phyloP scores from a whole-genome alignment of 2,797 vertebrate genomes.

The Darevskia mixta region DNA sequence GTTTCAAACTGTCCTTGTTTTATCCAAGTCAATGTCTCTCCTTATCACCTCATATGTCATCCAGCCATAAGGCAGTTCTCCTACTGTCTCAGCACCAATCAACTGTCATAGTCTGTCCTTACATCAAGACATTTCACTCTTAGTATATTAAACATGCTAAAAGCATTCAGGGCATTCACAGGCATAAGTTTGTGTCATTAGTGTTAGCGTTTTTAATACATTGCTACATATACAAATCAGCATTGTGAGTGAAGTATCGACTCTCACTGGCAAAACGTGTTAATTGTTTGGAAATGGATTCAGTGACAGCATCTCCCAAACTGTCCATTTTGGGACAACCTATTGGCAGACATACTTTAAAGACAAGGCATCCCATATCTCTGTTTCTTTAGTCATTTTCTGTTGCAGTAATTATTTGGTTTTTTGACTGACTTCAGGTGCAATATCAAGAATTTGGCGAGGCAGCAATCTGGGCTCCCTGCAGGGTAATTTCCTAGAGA shows the following conservation, averaged over 20 bases:
- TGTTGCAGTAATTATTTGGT: neutral
- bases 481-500: neutral
- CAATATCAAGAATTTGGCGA: slow-evolving; percentile 30
- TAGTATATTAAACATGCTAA: neutral
- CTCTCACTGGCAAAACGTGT: neutral
- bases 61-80: fast-evolving
- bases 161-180: neutral
- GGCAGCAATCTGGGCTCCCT: neutral
- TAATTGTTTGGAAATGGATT: neutral
- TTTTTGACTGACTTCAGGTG: slow-evolving; percentile 25
- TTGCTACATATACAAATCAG: neutral
- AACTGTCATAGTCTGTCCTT: neutral
- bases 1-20: slow-evolving; percentile 3
- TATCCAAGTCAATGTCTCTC: neutral
- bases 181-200: neutral
- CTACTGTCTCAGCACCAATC: neutral
- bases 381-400: slow-evolving; percentile 44
- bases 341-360: neutral
- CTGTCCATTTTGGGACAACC: neutral
- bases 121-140: slow-evolving; percentile 16
- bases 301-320: neutral
- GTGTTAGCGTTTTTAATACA: neutral
- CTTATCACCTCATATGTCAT: neutral
- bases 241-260: neutral
- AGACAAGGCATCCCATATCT: too few species aligned